Percentiles rank a stretch among this genome's conserved stretches.
These are phyloP conservation scores for Ecdyonurus torrentis DNA, from an alignment of 2,888 invertebrate genomes.

Conservation along the genomic window DNA sequence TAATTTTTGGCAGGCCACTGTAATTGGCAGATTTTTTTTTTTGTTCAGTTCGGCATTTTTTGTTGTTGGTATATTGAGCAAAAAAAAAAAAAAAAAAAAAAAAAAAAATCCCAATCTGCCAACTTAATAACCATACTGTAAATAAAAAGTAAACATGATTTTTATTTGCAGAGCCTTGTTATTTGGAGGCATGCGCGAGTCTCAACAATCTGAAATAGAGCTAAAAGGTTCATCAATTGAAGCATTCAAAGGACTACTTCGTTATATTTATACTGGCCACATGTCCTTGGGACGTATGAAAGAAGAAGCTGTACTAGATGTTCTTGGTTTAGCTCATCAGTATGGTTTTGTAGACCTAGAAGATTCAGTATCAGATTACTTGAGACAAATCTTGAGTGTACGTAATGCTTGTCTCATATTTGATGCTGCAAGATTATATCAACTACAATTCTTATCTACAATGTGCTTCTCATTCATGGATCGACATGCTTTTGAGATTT, in stretches of 20 bases:
- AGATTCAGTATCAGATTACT: constrained; percentile 78
- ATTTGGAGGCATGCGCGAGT: constrained; percentile 42
- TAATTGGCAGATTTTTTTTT: too few relatives aligned
- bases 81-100: too few relatives aligned
- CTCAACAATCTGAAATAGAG: constrained; percentile 63
- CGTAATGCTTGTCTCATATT: constrained; percentile 89
- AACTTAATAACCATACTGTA: too few relatives aligned
- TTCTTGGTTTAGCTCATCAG: constrained; percentile 79
- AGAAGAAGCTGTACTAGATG: constrained; percentile 34
- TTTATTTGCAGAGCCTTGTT: constrained; percentile 32
- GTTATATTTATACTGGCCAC: constrained; percentile 87
- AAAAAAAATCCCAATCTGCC: too few relatives aligned
- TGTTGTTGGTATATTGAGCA: too few relatives aligned
- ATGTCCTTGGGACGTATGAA: constrained; percentile 29
- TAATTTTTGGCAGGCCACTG: too few relatives aligned
- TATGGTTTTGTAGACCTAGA: constrained; percentile 91
- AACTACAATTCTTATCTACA: constrained; percentile 37
- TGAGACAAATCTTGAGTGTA: constrained; percentile 71
- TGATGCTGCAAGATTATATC: constrained; percentile 69
- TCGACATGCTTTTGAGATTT: constrained; percentile 66
- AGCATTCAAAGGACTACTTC: constrained; percentile 76
- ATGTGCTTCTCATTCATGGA: constrained; percentile 87
- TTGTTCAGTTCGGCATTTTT: too few relatives aligned
- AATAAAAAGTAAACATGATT: too few relatives aligned
- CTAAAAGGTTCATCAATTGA: constrained; percentile 66